These are phyloP conservation scores for Anastrepha obliqua DNA, from an alignment of 1,140 invertebrate genomes.

Conservation along the genomic window DNA sequence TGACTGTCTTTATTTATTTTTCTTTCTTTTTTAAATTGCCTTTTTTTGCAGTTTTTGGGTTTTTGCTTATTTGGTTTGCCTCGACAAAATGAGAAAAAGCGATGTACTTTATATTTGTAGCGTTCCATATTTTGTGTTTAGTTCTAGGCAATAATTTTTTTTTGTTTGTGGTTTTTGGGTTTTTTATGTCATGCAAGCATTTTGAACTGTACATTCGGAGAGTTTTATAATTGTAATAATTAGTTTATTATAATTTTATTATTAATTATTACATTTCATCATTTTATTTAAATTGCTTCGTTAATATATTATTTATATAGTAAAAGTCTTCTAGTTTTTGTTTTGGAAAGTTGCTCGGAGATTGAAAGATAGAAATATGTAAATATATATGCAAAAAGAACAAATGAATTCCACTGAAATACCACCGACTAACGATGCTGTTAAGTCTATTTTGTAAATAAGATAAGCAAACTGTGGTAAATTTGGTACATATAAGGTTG, in stretches of 20 bases:
- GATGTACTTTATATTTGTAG: background rate
- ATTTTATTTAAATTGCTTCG: slow-evolving; percentile 7
- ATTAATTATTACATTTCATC: background rate
- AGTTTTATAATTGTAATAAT: too few species aligned
- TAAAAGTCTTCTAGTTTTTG: background rate
- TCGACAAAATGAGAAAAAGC: background rate
- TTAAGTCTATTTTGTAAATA: too few species aligned
- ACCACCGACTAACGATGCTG: too few species aligned
- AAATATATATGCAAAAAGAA: too few species aligned
- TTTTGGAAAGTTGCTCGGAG: too few species aligned
- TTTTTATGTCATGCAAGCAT: background rate
- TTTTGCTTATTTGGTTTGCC: background rate
- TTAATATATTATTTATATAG: background rate
- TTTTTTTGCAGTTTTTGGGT: background rate
- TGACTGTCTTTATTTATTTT: background rate
- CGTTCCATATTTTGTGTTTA: background rate
- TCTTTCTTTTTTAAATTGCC: background rate
- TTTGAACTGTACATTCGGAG: background rate
- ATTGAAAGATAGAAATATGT: too few species aligned
- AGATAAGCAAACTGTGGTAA: too few species aligned
- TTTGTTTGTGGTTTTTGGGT: background rate
- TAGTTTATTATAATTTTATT: background rate
- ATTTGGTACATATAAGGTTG: too few species aligned
- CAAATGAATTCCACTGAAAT: too few species aligned
- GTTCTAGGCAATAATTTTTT: background rate